Percentiles rank a stretch among this genome's conserved stretches.
Conservation (phyloP, 1,140 invertebrate species). For the Drosophila arizonae region DNA sequence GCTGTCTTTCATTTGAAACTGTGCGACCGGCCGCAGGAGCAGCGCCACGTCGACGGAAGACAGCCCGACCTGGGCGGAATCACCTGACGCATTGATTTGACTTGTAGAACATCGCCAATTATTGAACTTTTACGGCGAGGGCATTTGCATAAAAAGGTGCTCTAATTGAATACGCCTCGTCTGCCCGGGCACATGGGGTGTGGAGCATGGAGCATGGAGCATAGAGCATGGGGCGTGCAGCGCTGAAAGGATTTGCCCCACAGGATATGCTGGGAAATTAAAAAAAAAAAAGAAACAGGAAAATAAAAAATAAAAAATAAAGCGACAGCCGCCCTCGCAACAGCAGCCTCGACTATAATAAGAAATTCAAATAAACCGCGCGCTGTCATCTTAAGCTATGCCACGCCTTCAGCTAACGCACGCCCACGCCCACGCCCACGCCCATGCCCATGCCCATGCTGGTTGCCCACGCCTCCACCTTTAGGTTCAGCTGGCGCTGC, state of each 20-base stretch:
- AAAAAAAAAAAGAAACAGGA: slow-evolving; percentile 53
- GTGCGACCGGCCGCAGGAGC: slow-evolving; percentile 8
- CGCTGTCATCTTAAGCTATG: slow-evolving; percentile 80
- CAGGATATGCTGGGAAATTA: slow-evolving; percentile 51
- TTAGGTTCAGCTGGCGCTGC: slow-evolving; percentile 28
- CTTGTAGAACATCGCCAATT: slow-evolving; percentile 76
- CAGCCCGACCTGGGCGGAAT: slow-evolving; percentile 5
- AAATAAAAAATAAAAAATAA: not conserved
- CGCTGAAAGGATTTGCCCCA: slow-evolving; percentile 64
- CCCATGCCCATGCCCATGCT: not conserved
- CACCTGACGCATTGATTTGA: slow-evolving; percentile 75
- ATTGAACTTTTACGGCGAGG: slow-evolving; percentile 63
- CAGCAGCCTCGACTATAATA: slow-evolving; percentile 58
- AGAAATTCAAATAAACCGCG: slow-evolving; percentile 82
- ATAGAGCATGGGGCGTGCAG: not conserved
- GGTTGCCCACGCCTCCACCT: slow-evolving; percentile 4
- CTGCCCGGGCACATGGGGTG: not conserved
- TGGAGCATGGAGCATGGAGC: too few relatives aligned
- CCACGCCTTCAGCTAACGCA: slow-evolving; percentile 65
- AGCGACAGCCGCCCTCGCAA: slow-evolving; percentile 2
- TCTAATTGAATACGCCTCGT: slow-evolving; percentile 70
- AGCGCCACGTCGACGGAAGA: not conserved
- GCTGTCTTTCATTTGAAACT: slow-evolving; percentile 53
- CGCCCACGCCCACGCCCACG: slow-evolving; percentile 39
- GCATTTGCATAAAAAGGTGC: slow-evolving; percentile 77